phyloP scores from a whole-genome alignment of 2,113 vertebrate genomes.

The Delphinus delphis region DNA sequence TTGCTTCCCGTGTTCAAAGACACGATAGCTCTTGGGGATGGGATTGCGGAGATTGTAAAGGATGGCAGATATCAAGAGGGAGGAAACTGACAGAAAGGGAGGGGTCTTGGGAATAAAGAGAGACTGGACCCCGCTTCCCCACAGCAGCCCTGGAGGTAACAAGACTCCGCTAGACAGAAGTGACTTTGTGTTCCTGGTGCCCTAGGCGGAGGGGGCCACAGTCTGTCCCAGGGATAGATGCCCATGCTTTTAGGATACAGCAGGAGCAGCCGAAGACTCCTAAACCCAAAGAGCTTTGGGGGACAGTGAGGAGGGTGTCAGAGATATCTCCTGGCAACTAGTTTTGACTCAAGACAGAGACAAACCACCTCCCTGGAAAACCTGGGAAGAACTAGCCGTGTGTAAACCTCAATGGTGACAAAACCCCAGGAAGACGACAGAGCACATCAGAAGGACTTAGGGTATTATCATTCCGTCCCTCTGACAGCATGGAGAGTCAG shows the following conservation, averaged over 20 bases:
- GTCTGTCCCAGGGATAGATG: neutral
- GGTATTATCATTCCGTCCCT: neutral
- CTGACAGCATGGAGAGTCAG: neutral
- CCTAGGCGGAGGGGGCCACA: neutral
- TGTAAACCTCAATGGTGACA: neutral
- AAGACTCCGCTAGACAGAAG: neutral
- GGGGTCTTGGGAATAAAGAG: neutral
- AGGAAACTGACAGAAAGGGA: neutral
- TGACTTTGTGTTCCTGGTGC: neutral
- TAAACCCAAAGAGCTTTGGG: neutral
- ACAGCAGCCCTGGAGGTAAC: neutral
- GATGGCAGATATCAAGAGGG: neutral
- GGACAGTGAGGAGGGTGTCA: neutral
- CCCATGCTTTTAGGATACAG: neutral
- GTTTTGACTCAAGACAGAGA: neutral
- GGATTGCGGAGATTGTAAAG: neutral
- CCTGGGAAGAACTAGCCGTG: neutral
- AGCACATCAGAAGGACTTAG: neutral
- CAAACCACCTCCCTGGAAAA: neutral
- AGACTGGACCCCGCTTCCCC: neutral
- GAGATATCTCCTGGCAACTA: neutral
- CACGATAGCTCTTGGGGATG: neutral
- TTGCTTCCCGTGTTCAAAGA: neutral
- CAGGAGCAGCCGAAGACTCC: neutral
- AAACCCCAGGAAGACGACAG: neutral